These are phyloP conservation scores for Noctuana brunneofusca DNA, from an alignment of 2,888 invertebrate species.

Conservation along the genomic window DNA sequence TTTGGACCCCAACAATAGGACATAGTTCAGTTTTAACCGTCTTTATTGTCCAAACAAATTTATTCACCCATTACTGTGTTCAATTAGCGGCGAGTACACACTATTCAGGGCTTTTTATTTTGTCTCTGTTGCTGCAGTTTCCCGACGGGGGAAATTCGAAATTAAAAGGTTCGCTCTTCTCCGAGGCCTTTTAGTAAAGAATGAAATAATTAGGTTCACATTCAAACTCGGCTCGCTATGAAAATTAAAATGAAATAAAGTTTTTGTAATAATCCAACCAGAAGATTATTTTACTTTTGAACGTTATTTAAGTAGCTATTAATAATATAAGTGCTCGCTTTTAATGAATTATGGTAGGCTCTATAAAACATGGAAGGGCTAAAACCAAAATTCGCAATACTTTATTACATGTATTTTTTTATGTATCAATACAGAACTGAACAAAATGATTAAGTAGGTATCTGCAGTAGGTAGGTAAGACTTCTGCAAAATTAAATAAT, in stretches of 20 bases:
- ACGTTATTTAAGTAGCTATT: slow-evolving; percentile 23
- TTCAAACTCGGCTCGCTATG: slow-evolving; percentile 39
- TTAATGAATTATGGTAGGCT: neutral
- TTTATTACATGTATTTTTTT: too few species aligned
- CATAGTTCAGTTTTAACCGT: slow-evolving; percentile 76
- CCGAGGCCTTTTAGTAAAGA: slow-evolving; percentile 41
- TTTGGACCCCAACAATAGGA: slow-evolving; percentile 75
- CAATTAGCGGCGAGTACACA: slow-evolving; percentile 64
- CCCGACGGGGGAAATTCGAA: slow-evolving; percentile 36
- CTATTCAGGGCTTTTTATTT: slow-evolving; percentile 57
- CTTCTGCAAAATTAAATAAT: too few species aligned
- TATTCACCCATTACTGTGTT: slow-evolving; percentile 71
- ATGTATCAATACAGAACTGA: too few species aligned
- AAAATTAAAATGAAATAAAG: slow-evolving; percentile 32
- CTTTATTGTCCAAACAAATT: slow-evolving; percentile 77
- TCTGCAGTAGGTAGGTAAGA: too few species aligned
- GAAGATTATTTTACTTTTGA: slow-evolving; percentile 29
- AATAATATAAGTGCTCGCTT: slow-evolving; percentile 11
- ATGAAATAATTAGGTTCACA: slow-evolving; percentile 47
- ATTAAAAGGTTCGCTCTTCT: slow-evolving; percentile 40
- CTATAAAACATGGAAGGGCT: neutral
- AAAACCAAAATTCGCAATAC: neutral
- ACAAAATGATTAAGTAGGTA: too few species aligned
- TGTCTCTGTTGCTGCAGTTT: slow-evolving; percentile 51
- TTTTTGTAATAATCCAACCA: slow-evolving; percentile 27